Base-by-base conservation (phyloP, 35 echinoderm and acorn worm genomes). In the Diadema setosum region DNA sequence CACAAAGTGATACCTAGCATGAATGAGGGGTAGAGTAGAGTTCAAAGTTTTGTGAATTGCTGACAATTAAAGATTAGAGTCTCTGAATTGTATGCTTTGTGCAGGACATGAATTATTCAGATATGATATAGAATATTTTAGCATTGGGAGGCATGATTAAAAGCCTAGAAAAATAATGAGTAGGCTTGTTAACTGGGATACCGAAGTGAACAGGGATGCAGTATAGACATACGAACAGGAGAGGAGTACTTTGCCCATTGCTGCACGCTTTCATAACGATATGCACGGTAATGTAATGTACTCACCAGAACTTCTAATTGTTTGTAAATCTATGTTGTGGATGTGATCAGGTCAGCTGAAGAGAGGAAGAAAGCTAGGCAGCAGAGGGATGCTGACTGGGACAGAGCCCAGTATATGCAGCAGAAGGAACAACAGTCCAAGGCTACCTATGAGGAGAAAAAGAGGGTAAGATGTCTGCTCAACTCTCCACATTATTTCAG, bases 301-400 rank as follows among this genome's bases (percentile, higher is more conserved):
- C 9, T 11, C n/a, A 9, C n/a, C n/a, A 11, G 48, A 52, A 52
- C n/a, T 52, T 52, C 48, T 52, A 9, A 11, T n/a, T 11, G 20
- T 83, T 83, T 4, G 29, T 27, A 29, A 35, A 9, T 8, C 30
- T 31, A 20, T 64, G 23, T 67, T 35, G 40, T 32, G 27, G 1
- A 5, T 16, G 5, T 61, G 48, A 18, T 14, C 70, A 98, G 95
- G 40, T 98, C 95, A 26, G 95, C 95, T 64, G 95, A 98, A 25
- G 82, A 94, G 39, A 83, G 70, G 14, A 98, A 98, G 60, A 88
- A 82, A 86, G 16, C 39, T 1, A 42, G 45, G 35, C 95, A 98
- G 64, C 61, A 34, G 56, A 60, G 43, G 61, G 95, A 98, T 25
- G 95, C 95, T 36, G 91, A 94, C 8, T 90, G 80, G 81, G 95